A percentile compares a stretch with the other conserved stretches of the same genome.
These are phyloP conservation scores for Fratercula arctica DNA, from an alignment of 2,797 vertebrate genomes.

Conservation along the genomic window DNA sequence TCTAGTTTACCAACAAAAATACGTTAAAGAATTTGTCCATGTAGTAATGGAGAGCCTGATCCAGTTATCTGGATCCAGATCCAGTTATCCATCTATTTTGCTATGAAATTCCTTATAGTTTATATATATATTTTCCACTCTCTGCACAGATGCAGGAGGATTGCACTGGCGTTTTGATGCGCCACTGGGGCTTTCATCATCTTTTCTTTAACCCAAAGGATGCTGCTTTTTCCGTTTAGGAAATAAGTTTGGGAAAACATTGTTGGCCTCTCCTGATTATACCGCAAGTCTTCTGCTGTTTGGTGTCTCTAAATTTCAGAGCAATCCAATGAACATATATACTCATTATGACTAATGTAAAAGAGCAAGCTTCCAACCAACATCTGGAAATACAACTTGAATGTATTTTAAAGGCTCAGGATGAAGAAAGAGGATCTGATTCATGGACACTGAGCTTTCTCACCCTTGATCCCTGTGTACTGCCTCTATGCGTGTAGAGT, in stretches of 20 bases:
- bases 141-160: background rate
- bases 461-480: background rate
- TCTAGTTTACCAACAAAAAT: background rate
- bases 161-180: background rate
- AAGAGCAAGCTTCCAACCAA: background rate
- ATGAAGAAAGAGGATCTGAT: background rate
- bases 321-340: background rate
- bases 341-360: background rate
- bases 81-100: background rate
- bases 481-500: background rate
- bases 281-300: background rate
- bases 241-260: background rate
- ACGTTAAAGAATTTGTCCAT: background rate
- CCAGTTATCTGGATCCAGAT: no score
- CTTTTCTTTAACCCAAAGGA: background rate
- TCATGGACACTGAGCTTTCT: background rate
- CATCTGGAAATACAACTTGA: background rate
- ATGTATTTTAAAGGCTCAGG: background rate
- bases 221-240: background rate
- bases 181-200: background rate
- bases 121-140: background rate
- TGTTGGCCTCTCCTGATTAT: background rate
- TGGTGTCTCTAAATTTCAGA: background rate
- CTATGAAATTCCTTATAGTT: background rate
- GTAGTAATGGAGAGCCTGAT: background rate